Evolutionary conservation across 2,797 vertebrate species (phyloP), one percentile per base, ranked within the genome.

Genomic region (Clangula hyemalis): DNA sequence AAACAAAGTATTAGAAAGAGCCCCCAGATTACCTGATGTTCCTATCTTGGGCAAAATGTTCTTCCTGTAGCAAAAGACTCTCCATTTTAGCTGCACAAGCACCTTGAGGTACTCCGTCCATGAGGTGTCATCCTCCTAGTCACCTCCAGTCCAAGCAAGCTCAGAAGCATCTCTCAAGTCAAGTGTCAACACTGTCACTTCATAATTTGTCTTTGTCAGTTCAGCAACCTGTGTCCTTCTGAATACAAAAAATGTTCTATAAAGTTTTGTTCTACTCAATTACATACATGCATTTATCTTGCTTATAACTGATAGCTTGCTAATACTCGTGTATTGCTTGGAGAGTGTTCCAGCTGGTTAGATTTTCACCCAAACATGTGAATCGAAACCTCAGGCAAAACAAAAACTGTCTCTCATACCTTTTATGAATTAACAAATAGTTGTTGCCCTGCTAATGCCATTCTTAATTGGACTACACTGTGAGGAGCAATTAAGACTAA

Each of bases 401-500:
- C 38, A 93, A 94, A 78, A 60, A 84, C 83, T 93, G 83, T 91
- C 95, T 97, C 70, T 94, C 80, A 45, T 96, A 97, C 93, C 96
- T 98, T 97, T 97, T 97, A 97, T 39, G 60, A 88, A 97, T 97
- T 96, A 97, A 98, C 96, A 97, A 97, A 97, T 96, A 97, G 95
- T 94, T 95, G 74, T 97, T 96, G 93, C 87, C 86, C 90, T 93
- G 90, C 62, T 95, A 94, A 96, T 95, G 93, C 86, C 79, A 36
- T 90, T 97, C 96, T 96, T 97, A 98, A 97, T 98, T 97, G 97
- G 96, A 94, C 96, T 95, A 90, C 76, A 88, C 94, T 96, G 95
- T 93, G 97, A 97, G 78, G 77, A 96, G 89, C 96, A 97, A 97
- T 98, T 97, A 98, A 97, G 91, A 87, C 92, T 98, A 98, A 98